phyloP scores from a whole-genome alignment of 2,888 invertebrate species.

The Saturnia pavonia region DNA sequence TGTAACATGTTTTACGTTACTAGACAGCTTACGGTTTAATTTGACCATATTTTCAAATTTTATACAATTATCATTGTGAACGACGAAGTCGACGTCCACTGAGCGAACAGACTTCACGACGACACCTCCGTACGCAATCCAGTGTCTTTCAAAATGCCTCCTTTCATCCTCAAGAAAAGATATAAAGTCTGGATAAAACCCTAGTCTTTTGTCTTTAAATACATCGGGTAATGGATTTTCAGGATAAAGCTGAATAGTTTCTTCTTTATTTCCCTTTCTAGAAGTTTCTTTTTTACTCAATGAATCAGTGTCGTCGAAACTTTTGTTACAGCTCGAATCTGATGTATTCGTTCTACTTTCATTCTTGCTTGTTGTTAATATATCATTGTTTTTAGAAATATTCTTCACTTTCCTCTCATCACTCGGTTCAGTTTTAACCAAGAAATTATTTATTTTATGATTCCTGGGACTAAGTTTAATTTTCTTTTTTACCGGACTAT shows the following conservation, averaged over 20 bases:
- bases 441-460: constrained; percentile 33
- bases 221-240: constrained; percentile 64
- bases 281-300: constrained; percentile 24
- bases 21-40: constrained; percentile 47
- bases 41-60: constrained; percentile 52
- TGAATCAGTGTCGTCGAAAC: constrained; percentile 29
- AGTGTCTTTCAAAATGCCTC: constrained; percentile 78
- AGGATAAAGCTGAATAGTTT: constrained; percentile 37
- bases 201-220: constrained; percentile 59
- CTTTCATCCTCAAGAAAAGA: constrained; percentile 65
- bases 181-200: constrained; percentile 74
- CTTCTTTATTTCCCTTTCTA: constrained; percentile 26
- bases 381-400: constrained; percentile 17
- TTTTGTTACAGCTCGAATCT: constrained; percentile 24
- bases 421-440: constrained; percentile 3
- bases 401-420: constrained; percentile 22
- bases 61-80: constrained; percentile 58
- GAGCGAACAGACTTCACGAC: constrained; percentile 63
- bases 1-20: constrained; percentile 57
- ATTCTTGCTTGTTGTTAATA: background rate
- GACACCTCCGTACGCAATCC: constrained; percentile 84
- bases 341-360: background rate
- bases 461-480: constrained; percentile 45
- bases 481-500: constrained; percentile 51
- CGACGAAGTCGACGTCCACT: constrained; percentile 61